phyloP scores from a whole-genome alignment of 2,888 invertebrate species.

The Lissocephala sabroskyi region DNA sequence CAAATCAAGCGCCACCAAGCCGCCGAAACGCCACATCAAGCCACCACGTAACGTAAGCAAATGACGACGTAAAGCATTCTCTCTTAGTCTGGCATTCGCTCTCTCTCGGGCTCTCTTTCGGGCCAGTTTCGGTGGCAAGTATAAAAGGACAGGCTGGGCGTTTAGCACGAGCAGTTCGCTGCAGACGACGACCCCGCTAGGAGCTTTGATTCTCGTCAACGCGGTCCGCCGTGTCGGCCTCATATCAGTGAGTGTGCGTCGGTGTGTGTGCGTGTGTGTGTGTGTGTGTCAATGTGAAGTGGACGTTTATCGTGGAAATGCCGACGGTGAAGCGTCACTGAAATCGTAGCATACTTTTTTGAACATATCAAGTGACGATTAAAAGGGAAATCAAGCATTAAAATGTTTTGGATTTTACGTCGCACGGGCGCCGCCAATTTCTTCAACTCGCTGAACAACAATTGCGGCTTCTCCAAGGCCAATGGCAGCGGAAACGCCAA shows the following conservation, averaged over 20 bases:
- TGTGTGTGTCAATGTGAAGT: background rate
- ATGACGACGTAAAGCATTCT: constrained; percentile 10
- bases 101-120: background rate
- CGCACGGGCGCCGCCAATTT: constrained; percentile 62
- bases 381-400: constrained; percentile 5
- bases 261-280: constrained; percentile 5
- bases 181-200: constrained; percentile 34
- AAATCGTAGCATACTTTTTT: too few relatives aligned
- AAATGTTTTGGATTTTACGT: constrained; percentile 64
- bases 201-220: constrained; percentile 5
- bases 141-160: constrained; percentile 32
- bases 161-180: constrained; percentile 37
- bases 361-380: too few relatives aligned
- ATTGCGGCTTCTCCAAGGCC: constrained; percentile 53
- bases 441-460: constrained; percentile 61
- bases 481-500: constrained; percentile 40
- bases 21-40: too few relatives aligned
- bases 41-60: constrained; percentile 1
- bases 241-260: background rate
- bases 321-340: too few relatives aligned
- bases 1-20: too few relatives aligned
- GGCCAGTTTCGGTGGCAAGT: too few relatives aligned
- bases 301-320: constrained; percentile 31
- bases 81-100: constrained; percentile 4
- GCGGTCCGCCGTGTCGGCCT: constrained; percentile 9